phyloP scores from a whole-genome alignment of 2,797 vertebrate species.

The Sebastes diploproa region DNA sequence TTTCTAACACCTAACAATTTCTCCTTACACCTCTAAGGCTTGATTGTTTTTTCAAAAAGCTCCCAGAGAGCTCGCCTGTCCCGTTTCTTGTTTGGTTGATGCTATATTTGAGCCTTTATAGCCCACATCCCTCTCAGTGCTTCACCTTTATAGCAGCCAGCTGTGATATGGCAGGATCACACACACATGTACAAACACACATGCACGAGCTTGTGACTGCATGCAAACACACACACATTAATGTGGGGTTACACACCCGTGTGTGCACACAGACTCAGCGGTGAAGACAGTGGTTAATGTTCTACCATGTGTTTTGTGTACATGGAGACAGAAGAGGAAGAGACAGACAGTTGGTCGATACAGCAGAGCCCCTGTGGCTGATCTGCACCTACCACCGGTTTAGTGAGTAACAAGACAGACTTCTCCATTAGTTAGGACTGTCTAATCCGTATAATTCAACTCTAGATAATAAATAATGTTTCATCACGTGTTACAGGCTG shows the following conservation, averaged over 20 bases:
- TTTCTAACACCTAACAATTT: neutral
- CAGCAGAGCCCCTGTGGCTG: neutral
- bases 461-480: neutral
- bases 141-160: constrained; percentile 46
- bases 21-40: neutral
- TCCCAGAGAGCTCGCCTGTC: neutral
- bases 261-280: constrained; percentile 39
- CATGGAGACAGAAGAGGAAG: constrained; percentile 50
- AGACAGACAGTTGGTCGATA: constrained; percentile 52
- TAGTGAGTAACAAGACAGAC: constrained; percentile 5
- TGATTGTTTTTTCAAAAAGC: neutral
- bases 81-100: constrained; percentile 10
- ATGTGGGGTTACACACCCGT: constrained; percentile 13
- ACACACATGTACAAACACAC: constrained; percentile 1
- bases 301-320: constrained; percentile 58
- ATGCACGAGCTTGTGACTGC: neutral
- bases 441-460: neutral
- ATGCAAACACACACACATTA: constrained; percentile 36
- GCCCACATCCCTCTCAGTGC: constrained; percentile 18
- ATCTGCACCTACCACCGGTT: neutral
- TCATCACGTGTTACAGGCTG: neutral
- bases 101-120: constrained; percentile 57
- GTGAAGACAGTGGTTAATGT: constrained; percentile 69
- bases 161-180: constrained; percentile 21
- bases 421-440: neutral